Evolutionary conservation across 2,888 invertebrate species (phyloP).

Genomic region (Morinoia aosen): DNA sequence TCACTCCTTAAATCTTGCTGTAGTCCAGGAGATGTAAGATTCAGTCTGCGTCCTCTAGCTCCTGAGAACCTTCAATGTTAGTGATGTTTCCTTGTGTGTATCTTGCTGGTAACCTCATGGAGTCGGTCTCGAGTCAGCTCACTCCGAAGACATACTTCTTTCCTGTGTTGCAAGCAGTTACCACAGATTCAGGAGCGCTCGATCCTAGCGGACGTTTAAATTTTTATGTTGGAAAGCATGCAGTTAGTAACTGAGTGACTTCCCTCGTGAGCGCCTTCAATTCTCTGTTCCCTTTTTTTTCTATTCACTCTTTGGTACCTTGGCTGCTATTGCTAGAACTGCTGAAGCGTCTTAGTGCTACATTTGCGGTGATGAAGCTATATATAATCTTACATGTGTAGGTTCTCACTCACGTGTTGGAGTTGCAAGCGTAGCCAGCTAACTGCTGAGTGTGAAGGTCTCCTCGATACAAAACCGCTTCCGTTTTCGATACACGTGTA

Average conservation of each 20-base stretch:
- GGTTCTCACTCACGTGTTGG: neutral
- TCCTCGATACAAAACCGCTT: neutral
- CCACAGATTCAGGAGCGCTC: neutral
- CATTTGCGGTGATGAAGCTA: neutral
- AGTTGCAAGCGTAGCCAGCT: neutral
- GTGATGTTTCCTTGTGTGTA: neutral
- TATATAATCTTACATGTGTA: neutral
- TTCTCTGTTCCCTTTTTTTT: neutral
- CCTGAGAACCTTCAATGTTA: neutral
- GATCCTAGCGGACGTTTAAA: neutral
- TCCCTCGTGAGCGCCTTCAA: neutral
- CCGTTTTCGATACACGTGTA: neutral
- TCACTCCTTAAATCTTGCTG: neutral
- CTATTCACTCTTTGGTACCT: neutral
- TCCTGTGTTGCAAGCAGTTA: neutral
- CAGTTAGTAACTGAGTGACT: neutral
- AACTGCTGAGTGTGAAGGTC: neutral
- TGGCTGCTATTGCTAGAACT: neutral
- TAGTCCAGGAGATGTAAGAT: neutral
- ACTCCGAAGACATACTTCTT: neutral
- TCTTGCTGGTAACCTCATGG: neutral
- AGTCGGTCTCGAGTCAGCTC: neutral
- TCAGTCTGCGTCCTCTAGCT: neutral
- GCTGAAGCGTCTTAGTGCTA: neutral
- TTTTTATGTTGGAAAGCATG: neutral